Conservation (phyloP, 2,797 vertebrate species). For the Ispidina picta region DNA sequence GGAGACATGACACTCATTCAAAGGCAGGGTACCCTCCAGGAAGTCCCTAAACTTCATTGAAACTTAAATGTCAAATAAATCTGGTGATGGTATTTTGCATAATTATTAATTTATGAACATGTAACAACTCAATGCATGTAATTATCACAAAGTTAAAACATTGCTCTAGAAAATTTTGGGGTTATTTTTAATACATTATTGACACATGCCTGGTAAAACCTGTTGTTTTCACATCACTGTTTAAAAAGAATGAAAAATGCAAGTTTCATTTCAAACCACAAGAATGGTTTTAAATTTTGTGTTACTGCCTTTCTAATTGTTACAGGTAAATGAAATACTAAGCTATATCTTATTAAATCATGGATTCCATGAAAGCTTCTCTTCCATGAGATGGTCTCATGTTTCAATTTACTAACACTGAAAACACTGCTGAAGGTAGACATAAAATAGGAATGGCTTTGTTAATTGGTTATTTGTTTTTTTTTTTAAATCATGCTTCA, state of each 20-base stretch:
- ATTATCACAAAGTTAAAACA: not conserved
- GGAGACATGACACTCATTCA: not conserved
- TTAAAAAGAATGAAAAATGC: not conserved
- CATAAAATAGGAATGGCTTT: not conserved
- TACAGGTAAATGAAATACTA: not conserved
- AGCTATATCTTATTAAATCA: not conserved
- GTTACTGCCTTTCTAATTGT: not conserved
- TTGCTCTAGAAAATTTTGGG: not conserved
- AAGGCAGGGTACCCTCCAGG: not conserved
- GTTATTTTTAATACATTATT: not conserved
- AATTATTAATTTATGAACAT: not conserved
- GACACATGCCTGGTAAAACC: not conserved
- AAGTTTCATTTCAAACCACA: not conserved
- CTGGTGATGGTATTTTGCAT: not conserved
- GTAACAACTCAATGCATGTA: not conserved
- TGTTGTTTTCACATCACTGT: not conserved
- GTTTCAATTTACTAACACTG: not conserved
- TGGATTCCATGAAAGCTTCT: not conserved
- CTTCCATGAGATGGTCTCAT: not conserved
- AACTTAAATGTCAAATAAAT: not conserved
- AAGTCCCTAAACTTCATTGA: not conserved
- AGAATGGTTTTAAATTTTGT: not conserved
- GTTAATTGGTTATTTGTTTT: not conserved
- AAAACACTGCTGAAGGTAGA: not conserved
- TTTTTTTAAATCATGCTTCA: not conserved